Base-by-base conservation (phyloP, 2,113 vertebrate species). In the Dinomys branickii region DNA sequence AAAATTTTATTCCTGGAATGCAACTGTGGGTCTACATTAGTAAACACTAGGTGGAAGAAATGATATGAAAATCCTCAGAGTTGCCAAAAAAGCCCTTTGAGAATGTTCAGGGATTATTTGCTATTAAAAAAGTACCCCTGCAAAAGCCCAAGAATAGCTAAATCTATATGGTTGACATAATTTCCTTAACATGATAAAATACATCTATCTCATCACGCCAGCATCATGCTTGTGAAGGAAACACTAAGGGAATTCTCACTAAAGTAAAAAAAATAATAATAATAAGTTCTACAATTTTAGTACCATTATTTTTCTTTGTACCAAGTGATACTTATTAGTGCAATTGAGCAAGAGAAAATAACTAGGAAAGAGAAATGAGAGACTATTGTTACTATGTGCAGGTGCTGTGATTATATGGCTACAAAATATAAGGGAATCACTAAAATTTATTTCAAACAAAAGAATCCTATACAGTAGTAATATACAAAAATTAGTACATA, bases 101-200 rank as follows among this genome's bases (percentile, higher is more conserved):
- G 73, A 63, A 87, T 92, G 47, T 83, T 88, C 38, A 90, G 1
- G 75, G 20, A 73, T 78, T 47, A 80, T 90, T 58, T 94, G 94
- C 54, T 89, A 82, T 81, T 33, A 85, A 93, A 77, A 81, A n/a
- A 11, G 33, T 3, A 77, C 22, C 22, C 38, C 14, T 13, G 77
- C 63, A 35, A 11, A 59, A 81, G 17, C 28, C 33, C 14, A 85
- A 67, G 19, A 86, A 50, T 65, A 92, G 1, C 77, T 90, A n/a
- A n/a, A 9, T 26, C 63, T 35, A 56, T n/a, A 61, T 85, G 77
- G 47, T 93, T 96, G 47, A 63, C 41, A 22, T 84, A 67, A 7
- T 81, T 92, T 61, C 41, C 50, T 77, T 94, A 80, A 75, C 9
- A 19, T 87, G 63, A 50, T 50, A 50, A 50, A 84, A 84, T 80